Evolutionary conservation across 2,113 vertebrate species (phyloP).

Genomic region (Dipodomys ordii): DNA sequence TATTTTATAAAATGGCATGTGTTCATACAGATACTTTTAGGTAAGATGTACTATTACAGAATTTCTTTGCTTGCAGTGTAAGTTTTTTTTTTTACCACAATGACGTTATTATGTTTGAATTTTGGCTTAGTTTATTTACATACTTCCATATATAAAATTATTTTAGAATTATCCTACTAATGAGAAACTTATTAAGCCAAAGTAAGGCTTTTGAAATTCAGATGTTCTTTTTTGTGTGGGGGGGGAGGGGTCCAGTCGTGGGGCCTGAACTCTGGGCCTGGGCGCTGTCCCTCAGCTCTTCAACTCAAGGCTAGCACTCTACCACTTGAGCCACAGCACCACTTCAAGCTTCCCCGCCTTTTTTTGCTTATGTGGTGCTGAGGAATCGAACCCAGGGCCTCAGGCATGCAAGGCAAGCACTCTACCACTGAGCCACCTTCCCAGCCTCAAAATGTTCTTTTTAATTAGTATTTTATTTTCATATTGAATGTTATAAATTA

Average conservation of each 20-base stretch:
- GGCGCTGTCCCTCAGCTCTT: too few relatives aligned
- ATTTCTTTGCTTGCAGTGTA: not conserved
- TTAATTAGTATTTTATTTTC: not conserved
- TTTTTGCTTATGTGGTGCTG: too few relatives aligned
- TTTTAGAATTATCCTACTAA: constrained; percentile 1
- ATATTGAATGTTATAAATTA: constrained; percentile 23
- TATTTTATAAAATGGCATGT: not conserved
- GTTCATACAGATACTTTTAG: not conserved
- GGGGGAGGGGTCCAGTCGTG: too few relatives aligned
- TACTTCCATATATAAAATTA: not conserved
- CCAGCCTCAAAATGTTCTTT: too few relatives aligned
- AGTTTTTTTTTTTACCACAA: not conserved
- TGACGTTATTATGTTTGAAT: not conserved
- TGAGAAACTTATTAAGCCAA: not conserved
- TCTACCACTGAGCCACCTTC: too few relatives aligned
- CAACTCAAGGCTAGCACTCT: too few relatives aligned
- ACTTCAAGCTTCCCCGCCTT: too few relatives aligned
- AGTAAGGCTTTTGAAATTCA: not conserved
- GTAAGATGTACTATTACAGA: not conserved
- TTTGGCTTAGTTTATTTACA: not conserved
- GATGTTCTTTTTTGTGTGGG: not conserved
- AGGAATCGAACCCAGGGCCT: too few relatives aligned
- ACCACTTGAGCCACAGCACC: too few relatives aligned
- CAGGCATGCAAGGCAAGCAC: too few relatives aligned
- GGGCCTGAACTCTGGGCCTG: too few relatives aligned